A percentile compares a stretch with the other conserved stretches of the same genome.
Evolutionary conservation across 1,140 invertebrate genomes (phyloP).

Genomic region (Hetaerina americana): DNA sequence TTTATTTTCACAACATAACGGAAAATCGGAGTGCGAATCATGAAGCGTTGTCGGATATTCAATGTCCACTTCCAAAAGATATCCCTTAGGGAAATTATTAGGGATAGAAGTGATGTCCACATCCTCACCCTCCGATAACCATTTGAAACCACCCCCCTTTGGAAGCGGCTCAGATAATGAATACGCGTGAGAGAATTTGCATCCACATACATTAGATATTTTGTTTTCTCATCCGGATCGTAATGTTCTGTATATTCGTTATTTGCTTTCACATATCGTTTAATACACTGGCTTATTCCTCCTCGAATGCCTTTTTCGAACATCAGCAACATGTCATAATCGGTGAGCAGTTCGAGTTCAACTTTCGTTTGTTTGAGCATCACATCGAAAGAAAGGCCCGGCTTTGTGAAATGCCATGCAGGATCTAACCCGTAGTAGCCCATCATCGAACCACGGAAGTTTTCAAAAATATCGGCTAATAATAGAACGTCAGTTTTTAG

Average conservation of each 20-base stretch:
- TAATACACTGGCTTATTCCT: constrained; percentile 22
- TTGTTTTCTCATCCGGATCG: constrained; percentile 26
- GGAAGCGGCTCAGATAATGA: constrained; percentile 32
- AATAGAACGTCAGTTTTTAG: constrained; percentile 30
- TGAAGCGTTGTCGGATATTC: constrained; percentile 30
- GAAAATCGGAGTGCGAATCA: constrained; percentile 35
- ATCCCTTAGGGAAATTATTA: constrained; percentile 30
- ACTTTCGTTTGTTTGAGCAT: constrained; percentile 18
- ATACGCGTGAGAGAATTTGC: constrained; percentile 40
- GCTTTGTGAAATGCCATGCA: constrained; percentile 19
- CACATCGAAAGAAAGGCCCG: constrained; percentile 20
- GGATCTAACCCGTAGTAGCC: constrained; percentile 19
- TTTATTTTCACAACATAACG: constrained; percentile 29
- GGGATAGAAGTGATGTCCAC: constrained; percentile 16
- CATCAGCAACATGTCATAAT: constrained; percentile 17
- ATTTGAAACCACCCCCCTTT: constrained; percentile 28
- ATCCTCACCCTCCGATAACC: constrained; percentile 26
- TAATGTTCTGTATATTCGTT: constrained; percentile 27
- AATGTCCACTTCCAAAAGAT: constrained; percentile 34
- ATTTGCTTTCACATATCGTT: constrained; percentile 30
- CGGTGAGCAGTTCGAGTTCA: constrained; percentile 16
- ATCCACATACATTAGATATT: constrained; percentile 34
- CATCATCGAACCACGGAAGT: background rate
- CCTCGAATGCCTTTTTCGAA: constrained; percentile 21
- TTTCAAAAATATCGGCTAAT: constrained; percentile 25